Percentiles rank a stretch among this genome's conserved stretches.
These are phyloP conservation scores for Tetrax tetrax DNA, from an alignment of 2,113 vertebrate genomes.

Conservation along the genomic window DNA sequence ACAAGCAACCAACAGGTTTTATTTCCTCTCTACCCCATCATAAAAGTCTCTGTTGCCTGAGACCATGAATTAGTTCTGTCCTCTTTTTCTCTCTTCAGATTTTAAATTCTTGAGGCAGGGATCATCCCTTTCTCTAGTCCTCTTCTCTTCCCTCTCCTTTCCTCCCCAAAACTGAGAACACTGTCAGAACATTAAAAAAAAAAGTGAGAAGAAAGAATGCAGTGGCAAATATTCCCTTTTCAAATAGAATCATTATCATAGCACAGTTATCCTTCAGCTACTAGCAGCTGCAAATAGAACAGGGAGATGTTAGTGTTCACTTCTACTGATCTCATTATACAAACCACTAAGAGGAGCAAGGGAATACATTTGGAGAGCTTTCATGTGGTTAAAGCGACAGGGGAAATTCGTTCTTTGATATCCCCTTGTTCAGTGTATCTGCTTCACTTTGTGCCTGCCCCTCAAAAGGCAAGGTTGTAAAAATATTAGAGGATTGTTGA, in stretches of 20 bases:
- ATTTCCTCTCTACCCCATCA: neutral
- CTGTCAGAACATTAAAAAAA: neutral
- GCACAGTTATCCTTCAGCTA: constrained; percentile 49
- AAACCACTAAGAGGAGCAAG: constrained; percentile 70
- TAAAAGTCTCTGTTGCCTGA: neutral
- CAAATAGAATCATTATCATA: constrained; percentile 61
- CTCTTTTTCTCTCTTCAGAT: neutral
- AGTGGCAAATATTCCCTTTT: constrained; percentile 62
- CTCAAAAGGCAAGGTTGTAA: constrained; percentile 39
- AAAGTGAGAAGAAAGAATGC: constrained; percentile 17
- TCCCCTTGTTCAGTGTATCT: constrained; percentile 62
- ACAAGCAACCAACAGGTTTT: neutral
- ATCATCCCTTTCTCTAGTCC: neutral
- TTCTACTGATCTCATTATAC: constrained; percentile 74
- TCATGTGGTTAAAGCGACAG: constrained; percentile 68
- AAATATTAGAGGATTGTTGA: constrained; percentile 23
- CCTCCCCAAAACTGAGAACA: constrained; percentile 2
- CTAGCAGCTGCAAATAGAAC: constrained; percentile 62
- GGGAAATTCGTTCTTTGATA: constrained; percentile 72
- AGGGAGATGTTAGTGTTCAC: constrained; percentile 60
- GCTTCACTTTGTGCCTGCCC: constrained; percentile 44
- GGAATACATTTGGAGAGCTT: constrained; percentile 71
- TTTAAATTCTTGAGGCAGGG: constrained; percentile 6
- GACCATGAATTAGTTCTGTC: neutral
- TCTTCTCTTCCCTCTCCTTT: neutral